Evolutionary conservation across 2,888 invertebrate species (phyloP).

Genomic region (Cenopis cana): DNA sequence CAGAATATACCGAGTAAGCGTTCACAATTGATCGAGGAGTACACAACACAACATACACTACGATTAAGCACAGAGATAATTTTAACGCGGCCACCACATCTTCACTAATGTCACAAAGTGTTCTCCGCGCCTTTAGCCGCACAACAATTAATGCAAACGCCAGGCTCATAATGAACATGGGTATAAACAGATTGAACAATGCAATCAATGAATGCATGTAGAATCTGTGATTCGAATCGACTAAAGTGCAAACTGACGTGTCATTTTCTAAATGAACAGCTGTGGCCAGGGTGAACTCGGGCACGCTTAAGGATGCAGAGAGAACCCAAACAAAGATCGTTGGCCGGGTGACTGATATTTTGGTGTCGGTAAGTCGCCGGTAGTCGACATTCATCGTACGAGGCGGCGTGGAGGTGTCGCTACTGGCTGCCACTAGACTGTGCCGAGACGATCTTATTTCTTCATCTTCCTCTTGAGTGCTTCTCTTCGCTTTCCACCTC

Average conservation of each 20-base stretch:
- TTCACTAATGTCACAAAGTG: conserved; percentile 54
- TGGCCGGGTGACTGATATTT: conserved; percentile 81
- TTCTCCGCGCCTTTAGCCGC: conserved; percentile 66
- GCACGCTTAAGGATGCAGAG: conserved; percentile 85
- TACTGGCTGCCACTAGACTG: conserved; percentile 75
- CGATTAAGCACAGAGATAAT: conserved; percentile 71
- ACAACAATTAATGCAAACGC: conserved; percentile 62
- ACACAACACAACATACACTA: conserved; percentile 66
- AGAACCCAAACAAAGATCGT: conserved; percentile 85
- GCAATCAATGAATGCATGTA: conserved; percentile 74
- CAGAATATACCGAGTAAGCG: conserved; percentile 65
- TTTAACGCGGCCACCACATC: conserved; percentile 69
- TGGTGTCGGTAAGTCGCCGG: conserved; percentile 65
- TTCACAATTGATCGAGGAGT: conserved; percentile 68
- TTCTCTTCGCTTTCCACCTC: conserved; percentile 65
- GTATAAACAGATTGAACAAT: conserved; percentile 73
- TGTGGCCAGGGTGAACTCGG: conserved; percentile 83
- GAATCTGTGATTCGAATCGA: conserved; percentile 79
- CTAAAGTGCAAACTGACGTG: conserved; percentile 77
- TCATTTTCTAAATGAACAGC: conserved; percentile 70
- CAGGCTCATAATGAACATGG: conserved; percentile 65
- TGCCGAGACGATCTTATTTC: conserved; percentile 79
- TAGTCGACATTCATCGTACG: conserved; percentile 85
- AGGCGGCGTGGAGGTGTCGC: conserved; percentile 77
- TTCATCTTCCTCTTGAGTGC: conserved; percentile 68